Base-by-base conservation (phyloP, 2,797 vertebrate genomes). In the Semotilus atromaculatus region DNA sequence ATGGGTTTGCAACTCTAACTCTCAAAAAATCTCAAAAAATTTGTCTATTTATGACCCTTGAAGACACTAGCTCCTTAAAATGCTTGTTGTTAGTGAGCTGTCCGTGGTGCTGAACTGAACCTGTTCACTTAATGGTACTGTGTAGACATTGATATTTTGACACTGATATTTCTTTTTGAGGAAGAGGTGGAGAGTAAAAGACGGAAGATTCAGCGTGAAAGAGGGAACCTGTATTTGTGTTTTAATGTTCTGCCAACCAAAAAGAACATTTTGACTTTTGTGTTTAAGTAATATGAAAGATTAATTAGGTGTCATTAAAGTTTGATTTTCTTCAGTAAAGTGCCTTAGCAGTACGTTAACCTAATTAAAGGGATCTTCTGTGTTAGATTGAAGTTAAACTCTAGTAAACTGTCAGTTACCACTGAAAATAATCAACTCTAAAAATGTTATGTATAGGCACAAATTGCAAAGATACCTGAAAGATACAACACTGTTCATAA, bases 101-200 rank as follows among this genome's bases (percentile, higher is more conserved):
- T 87, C 82, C 71, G 2, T 73, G 82, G 77, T 86, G 23, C 86
- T 86, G 86, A 88, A 88, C 13, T 21, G 34, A 53, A 82, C 21
- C 16, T 9, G 13, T 45, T 67, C 8, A 36, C 6, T 71, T 18
- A 34, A 77, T 66, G 11, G 43, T 38, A 21, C 40, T 21, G 14
- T 82, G 19, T 62, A 58, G 26, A 81, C 26, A 45, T 82, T 7
- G 62, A 62, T n/a, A n/a, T n/a, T n/a, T n/a, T n/a, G 34, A 48
- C 45, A 45, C 13, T 45, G 21, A 68, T 67, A 53, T 45, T 53
- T 40, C 9, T 13, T 78, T 66, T 48, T 79, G 38, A 66, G 58
- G n/a, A 62, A 62, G 13, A 64, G 13, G 14, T 31, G 18, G 60
- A 64, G 26, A 31, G 26, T 64, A 31, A 64, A 64, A 31, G 14